Base-by-base conservation (phyloP, 64 coral and sea anemone species). In the Montipora foliosa region DNA sequence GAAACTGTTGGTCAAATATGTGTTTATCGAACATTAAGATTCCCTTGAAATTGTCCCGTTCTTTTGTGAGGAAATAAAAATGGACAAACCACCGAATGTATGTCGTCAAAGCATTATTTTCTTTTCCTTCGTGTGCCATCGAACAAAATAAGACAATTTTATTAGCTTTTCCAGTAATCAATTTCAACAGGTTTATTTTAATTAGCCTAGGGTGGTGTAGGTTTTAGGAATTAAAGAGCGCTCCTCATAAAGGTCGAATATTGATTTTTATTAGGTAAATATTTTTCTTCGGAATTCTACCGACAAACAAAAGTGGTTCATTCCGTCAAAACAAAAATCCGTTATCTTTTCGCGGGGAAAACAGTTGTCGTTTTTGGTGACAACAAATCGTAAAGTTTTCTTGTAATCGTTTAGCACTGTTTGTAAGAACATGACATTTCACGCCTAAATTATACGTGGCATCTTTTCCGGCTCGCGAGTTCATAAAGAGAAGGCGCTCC, bases 191-290 rank as follows among this genome's bases (percentile, higher is more conserved):
- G 81, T 59, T 76, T 67, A 92, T 67, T 92, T 76, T 84, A 84
- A 92, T 92, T 85, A 92, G 44, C 71, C 37, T 77, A 19, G 81
- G 90, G 70, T 67, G 90, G 90, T 92, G 80, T 60, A 50, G 80
- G 73, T 66, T 92, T 92, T 92, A 22, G 51, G 45, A 78, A 92
- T 92, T 84, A 92, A 92, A 92, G 80, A 82, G 80, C 52, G 90
- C 80, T 49, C 90, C 62, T 70, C 53, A 74, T 92, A 83, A 92
- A 77, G 50, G 37, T 3, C 75, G 17, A 6, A 59, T 89, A 76
- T 76, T 86, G 82, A 86, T 71, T 86, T 86, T 86, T 86, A 86
- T 50, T 86, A 51, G 49, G 64, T 86, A 86, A 86, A 86, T 86
- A 86, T 86, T 86, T 86, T 86, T 46, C 64, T 44, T 50, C 7